Evolutionary conservation across 23 tunicate species (phyloP).

Genomic region (Ascidia mentula): DNA sequence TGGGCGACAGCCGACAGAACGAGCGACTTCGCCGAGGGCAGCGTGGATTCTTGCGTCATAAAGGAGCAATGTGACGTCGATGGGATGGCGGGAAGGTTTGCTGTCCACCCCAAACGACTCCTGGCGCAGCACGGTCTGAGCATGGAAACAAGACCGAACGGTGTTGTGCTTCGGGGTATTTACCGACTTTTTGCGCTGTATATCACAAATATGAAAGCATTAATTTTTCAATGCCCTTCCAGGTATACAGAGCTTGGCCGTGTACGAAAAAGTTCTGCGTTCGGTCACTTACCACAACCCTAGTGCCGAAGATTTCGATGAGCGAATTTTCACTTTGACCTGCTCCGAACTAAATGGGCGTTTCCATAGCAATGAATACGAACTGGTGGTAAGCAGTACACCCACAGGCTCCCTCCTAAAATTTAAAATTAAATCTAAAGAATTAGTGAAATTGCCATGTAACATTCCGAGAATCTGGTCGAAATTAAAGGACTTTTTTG

Average conservation of each 20-base stretch:
- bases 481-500: not conserved
- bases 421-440: too few species aligned
- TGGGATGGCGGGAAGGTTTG: slow-evolving; percentile 8
- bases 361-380: slow-evolving; percentile 32
- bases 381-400: slow-evolving; percentile 13
- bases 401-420: not conserved
- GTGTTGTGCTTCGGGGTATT: slow-evolving; percentile 34
- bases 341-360: slow-evolving; percentile 30
- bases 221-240: not conserved
- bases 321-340: slow-evolving; percentile 4
- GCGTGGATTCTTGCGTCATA: slow-evolving; percentile 23
- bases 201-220: not conserved
- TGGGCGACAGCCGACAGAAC: not conserved
- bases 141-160: not conserved
- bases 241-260: slow-evolving; percentile 17
- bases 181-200: not conserved
- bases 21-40: not conserved
- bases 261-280: slow-evolving; percentile 25
- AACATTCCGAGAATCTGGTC: not conserved
- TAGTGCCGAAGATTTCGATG: not conserved
- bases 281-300: slow-evolving; percentile 9
- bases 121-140: not conserved
- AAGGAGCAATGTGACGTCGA: not conserved
- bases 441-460: too few species aligned
- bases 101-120: not conserved